A percentile compares a stretch with the other conserved stretches of the same genome.
Conservation (phyloP, 2,797 vertebrate genomes). For the Smutsia temminckii region DNA sequence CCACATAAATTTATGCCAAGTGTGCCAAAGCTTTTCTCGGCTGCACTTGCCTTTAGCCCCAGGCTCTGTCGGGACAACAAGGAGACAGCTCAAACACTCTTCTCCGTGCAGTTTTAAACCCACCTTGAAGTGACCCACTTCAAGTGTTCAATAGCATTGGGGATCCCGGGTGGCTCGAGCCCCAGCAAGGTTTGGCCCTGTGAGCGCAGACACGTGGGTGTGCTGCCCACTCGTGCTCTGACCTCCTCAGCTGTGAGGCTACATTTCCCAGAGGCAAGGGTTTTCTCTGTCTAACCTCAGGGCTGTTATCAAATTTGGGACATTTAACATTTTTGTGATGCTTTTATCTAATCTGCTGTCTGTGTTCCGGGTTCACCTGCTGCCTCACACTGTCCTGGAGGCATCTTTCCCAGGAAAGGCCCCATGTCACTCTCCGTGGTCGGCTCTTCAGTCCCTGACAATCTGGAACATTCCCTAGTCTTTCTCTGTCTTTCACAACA, state of each 20-base stretch:
- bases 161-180: too few relatives aligned
- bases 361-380: too few relatives aligned
- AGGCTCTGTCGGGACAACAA: too few relatives aligned
- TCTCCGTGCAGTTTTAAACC: too few relatives aligned
- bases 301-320: background rate
- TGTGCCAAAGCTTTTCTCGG: background rate
- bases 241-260: background rate
- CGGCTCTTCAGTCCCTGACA: too few relatives aligned
- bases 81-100: too few relatives aligned
- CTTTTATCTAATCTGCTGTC: background rate
- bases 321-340: accelerated
- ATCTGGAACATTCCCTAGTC: background rate
- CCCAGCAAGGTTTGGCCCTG: background rate
- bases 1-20: background rate
- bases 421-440: accelerated
- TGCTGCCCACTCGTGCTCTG: accelerated
- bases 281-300: background rate
- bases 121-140: too few relatives aligned
- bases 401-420: too few relatives aligned
- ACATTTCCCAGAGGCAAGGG: too few relatives aligned
- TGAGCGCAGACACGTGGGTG: accelerated
- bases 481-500: accelerated
- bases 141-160: too few relatives aligned
- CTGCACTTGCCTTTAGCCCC: background rate
- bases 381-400: too few relatives aligned